Conservation (phyloP, 2,888 invertebrate genomes). For the Eubasilissa splendida region DNA sequence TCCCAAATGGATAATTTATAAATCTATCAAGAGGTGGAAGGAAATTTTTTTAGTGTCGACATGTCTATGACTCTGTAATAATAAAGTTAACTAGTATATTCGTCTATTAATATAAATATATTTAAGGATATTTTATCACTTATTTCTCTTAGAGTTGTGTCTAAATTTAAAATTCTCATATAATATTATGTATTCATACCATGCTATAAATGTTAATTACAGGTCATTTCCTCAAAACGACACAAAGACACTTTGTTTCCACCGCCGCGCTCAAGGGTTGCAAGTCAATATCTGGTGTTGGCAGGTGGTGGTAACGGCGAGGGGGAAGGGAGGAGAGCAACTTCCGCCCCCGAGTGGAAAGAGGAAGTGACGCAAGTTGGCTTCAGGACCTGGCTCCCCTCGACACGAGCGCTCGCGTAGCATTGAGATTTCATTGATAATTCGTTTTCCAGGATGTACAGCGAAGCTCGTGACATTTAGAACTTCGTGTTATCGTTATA, state of each 20-base stretch:
- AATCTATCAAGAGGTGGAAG: too few species aligned
- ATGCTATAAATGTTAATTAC: too few species aligned
- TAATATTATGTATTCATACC: too few species aligned
- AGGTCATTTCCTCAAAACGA: slow-evolving; percentile 8
- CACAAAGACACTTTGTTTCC: slow-evolving; percentile 13
- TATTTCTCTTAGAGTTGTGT: too few species aligned
- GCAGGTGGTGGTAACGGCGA: background rate
- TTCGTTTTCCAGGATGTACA: slow-evolving; percentile 21
- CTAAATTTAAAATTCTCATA: too few species aligned
- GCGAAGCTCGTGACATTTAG: slow-evolving; percentile 11
- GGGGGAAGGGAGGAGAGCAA: background rate
- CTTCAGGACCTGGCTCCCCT: slow-evolving; percentile 10
- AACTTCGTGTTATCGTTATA: background rate
- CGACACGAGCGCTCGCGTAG: slow-evolving; percentile 4
- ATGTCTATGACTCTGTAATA: too few species aligned
- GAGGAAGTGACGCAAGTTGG: slow-evolving; percentile 31
- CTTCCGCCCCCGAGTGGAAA: background rate
- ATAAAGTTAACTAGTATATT: too few species aligned
- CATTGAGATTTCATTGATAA: slow-evolving; percentile 27
- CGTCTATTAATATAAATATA: too few species aligned
- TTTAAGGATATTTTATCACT: too few species aligned
- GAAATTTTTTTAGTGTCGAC: too few species aligned
- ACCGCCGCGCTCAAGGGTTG: slow-evolving; percentile 23
- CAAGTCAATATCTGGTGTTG: slow-evolving; percentile 26
- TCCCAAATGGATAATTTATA: too few species aligned